phyloP scores from a whole-genome alignment of 2,888 invertebrate genomes.

The Drosophila formosana region DNA sequence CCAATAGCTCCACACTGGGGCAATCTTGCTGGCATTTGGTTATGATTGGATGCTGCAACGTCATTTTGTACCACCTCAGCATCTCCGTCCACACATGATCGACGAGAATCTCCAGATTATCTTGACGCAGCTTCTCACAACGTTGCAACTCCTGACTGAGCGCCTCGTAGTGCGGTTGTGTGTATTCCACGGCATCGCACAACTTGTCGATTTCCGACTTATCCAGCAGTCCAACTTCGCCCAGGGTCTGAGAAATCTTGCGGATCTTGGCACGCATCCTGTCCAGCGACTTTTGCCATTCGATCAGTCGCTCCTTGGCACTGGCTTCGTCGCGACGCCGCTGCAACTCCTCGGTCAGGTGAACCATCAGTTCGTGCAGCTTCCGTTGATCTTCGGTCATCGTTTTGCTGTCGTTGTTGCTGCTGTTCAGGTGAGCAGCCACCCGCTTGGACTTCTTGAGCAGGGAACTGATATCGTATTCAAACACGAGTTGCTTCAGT shows the following conservation, averaged over 20 bases:
- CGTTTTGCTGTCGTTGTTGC: constrained; percentile 28
- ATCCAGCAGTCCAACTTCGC: constrained; percentile 86
- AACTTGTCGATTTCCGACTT: constrained; percentile 15
- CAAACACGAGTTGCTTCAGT: constrained; percentile 23
- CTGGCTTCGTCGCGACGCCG: constrained; percentile 83
- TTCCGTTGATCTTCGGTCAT: constrained; percentile 86
- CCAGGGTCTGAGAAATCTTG: constrained; percentile 86
- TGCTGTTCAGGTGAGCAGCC: background rate
- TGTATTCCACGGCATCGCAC: constrained; percentile 62
- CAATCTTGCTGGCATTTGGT: constrained; percentile 88
- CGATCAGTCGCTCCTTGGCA: constrained; percentile 87
- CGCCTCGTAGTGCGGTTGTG: constrained; percentile 74
- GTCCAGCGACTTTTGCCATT: constrained; percentile 87
- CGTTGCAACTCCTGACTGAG: constrained; percentile 89
- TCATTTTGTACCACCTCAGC: constrained; percentile 90
- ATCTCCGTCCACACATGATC: constrained; percentile 89
- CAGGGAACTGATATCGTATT: constrained; percentile 19
- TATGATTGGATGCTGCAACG: constrained; percentile 88
- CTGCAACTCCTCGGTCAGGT: constrained; percentile 87
- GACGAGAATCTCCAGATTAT: constrained; percentile 88
- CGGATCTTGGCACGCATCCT: constrained; percentile 88
- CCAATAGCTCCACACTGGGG: constrained; percentile 91
- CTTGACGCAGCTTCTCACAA: constrained; percentile 90
- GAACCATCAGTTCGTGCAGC: constrained; percentile 87
- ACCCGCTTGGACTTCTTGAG: constrained; percentile 32